phyloP scores from a whole-genome alignment of 2,888 invertebrate species.

The Chromoteleia sp. region DNA sequence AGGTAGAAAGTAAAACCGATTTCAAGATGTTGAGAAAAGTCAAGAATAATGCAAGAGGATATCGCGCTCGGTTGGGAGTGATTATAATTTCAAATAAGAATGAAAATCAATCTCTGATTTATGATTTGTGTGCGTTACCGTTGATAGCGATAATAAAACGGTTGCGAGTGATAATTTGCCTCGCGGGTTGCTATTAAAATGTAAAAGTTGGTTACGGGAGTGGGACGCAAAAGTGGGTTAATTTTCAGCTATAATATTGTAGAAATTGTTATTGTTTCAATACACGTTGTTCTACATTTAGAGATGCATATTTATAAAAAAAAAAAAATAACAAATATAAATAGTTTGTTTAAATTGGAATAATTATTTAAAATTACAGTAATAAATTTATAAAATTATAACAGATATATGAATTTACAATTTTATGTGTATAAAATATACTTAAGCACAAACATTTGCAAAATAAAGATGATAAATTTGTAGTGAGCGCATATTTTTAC shows the following conservation, averaged over 20 bases:
- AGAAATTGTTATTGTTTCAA: conserved; percentile 6
- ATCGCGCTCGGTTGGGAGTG: background rate
- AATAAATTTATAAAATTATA: no score
- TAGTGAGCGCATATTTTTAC: no score
- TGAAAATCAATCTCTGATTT: conserved; percentile 50
- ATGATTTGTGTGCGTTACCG: conserved; percentile 36
- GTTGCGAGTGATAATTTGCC: conserved; percentile 18
- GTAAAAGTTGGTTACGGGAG: conserved; percentile 51
- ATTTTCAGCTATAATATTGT: conserved; percentile 16
- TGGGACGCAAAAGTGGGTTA: conserved; percentile 38
- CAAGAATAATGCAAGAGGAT: conserved; percentile 7
- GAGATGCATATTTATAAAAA: no score
- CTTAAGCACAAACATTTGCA: no score
- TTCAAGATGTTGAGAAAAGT: background rate
- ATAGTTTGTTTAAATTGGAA: no score
- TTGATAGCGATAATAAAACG: conserved; percentile 33
- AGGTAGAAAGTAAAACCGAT: conserved; percentile 37
- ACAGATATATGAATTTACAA: no score
- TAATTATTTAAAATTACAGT: no score
- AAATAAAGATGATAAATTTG: no score
- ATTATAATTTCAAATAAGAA: conserved; percentile 48
- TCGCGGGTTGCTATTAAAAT: conserved; percentile 44
- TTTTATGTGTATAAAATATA: no score
- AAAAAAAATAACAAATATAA: no score
- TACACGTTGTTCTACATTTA: no score